These are phyloP conservation scores for Galleria mellonella DNA, from an alignment of 1,140 invertebrate genomes.

Conservation along the genomic window DNA sequence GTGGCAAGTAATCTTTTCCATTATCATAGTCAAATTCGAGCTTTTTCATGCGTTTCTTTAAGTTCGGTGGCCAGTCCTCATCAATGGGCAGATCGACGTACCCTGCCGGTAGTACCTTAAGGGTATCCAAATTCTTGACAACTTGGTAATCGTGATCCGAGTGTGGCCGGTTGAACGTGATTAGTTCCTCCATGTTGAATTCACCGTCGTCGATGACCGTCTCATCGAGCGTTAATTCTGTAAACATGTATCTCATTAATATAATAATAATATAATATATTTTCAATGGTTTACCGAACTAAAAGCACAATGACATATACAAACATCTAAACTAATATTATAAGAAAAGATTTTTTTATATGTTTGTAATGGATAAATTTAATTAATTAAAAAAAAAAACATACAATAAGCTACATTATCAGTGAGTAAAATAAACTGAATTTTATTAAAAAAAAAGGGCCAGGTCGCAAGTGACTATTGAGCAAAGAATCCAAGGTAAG, in stretches of 20 bases:
- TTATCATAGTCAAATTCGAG: conserved; percentile 62
- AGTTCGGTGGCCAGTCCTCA: conserved; percentile 60
- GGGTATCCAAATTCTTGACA: conserved; percentile 36
- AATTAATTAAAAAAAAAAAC: no score
- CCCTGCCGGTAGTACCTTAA: conserved; percentile 34
- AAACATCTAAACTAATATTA: no score
- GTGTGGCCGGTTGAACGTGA: conserved; percentile 61
- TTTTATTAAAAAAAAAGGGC: no score
- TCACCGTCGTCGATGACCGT: conserved; percentile 65
- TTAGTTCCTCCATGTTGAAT: conserved; percentile 66
- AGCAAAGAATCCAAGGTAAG: no score
- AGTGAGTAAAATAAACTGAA: no score
- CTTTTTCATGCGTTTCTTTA: conserved; percentile 64
- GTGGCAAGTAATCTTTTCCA: conserved; percentile 51
- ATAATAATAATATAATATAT: no score
- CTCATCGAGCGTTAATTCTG: conserved; percentile 58
- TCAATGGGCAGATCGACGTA: conserved; percentile 69
- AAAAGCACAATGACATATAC: no score
- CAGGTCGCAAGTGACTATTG: no score
- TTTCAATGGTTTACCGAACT: no score
- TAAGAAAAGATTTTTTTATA: no score
- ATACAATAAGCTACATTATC: no score
- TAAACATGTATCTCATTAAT: conserved; percentile 4
- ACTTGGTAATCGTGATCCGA: conserved; percentile 70
- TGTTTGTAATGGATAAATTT: no score